phyloP scores from a whole-genome alignment of 2,113 vertebrate genomes.

The Periophthalmus modestus region DNA sequence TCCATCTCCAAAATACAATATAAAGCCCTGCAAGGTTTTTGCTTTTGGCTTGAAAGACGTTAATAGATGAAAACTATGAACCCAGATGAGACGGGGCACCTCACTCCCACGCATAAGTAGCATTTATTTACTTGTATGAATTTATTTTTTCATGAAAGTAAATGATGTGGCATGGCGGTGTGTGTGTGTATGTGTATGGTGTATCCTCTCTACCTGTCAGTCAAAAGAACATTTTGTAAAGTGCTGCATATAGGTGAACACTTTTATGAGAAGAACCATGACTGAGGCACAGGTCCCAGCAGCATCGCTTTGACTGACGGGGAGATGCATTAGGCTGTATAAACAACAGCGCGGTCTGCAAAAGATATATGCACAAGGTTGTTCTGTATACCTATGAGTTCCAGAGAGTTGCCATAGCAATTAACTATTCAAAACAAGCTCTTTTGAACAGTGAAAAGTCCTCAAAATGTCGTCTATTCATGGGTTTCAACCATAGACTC shows the following conservation, averaged over 20 bases:
- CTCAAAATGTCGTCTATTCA: too few relatives aligned
- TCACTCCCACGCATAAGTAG: conserved; percentile 24
- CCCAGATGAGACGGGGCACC: conserved; percentile 16
- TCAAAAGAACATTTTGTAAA: conserved; percentile 46
- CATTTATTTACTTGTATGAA: conserved; percentile 9
- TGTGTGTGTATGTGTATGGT: conserved; percentile 26
- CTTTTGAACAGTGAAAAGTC: too few relatives aligned
- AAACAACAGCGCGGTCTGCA: conserved; percentile 57
- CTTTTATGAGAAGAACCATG: conserved; percentile 35
- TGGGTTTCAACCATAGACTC: too few relatives aligned
- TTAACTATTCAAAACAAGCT: too few relatives aligned
- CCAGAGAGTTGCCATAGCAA: background rate
- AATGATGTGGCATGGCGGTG: conserved; percentile 6
- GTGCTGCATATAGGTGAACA: conserved; percentile 37
- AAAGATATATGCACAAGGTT: background rate
- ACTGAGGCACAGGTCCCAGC: conserved; percentile 17
- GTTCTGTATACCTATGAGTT: background rate
- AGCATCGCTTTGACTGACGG: conserved; percentile 63
- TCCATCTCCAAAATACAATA: conserved; percentile 51
- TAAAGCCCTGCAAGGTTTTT: conserved; percentile 24
- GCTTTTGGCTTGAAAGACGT: conserved; percentile 12
- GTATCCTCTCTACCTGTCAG: conserved; percentile 42
- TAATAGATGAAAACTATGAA: conserved; percentile 31
- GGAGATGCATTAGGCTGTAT: conserved; percentile 48
- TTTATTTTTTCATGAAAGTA: background rate